Evolutionary conservation across 1,140 invertebrate genomes (phyloP), one percentile per base, ranked within the genome.

Genomic region (Orius insidiosus): DNA sequence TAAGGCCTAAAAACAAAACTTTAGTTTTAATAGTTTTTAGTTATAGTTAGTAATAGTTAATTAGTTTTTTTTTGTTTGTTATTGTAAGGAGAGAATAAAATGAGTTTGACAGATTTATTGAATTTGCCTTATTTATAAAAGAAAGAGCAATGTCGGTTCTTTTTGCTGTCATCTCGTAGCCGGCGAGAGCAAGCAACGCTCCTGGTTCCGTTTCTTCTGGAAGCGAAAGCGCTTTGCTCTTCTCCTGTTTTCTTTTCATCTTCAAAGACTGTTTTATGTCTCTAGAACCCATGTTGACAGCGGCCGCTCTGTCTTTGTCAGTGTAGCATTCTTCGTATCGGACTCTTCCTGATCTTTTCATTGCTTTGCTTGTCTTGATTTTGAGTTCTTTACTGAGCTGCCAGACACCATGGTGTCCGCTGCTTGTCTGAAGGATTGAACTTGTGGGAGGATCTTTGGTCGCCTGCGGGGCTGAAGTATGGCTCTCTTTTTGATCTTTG

Each of bases 301-400:
- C 85, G 0, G 86, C 85, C 0, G 86, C 86, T 7, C 86, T 63
- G 59, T 89, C 86, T 57, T 89, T 90, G 59, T 90, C 86, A 7
- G 84, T 88, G 57, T 88, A 90, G 9, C 83, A 61, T 57, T 89
- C 85, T 47, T 67, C 16, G 52, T 50, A 52, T 54, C 47, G 41
- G 41, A 33, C 40, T 11, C 50, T 39, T 59, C 38, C 56, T 58
- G 2, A 53, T 54, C 47, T 63, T 64, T 54, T 24, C 24, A 24
- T 24, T 24, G 3, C 3, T 24, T 57, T 46, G 30, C 47, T 53
- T n/a, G 40, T 50, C 30, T 54, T 50, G 36, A 55, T 63, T 53
- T 66, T 65, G 1, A 66, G 60, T 6, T 65, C 63, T 48, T 68
- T 68, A 0, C 58, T 63, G 9, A 64, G 53, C 40, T 57, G 55